Evolutionary conservation across 1,140 invertebrate genomes (phyloP), one percentile per base, ranked within the genome.

Genomic region (Rhopalosiphum maidis): DNA sequence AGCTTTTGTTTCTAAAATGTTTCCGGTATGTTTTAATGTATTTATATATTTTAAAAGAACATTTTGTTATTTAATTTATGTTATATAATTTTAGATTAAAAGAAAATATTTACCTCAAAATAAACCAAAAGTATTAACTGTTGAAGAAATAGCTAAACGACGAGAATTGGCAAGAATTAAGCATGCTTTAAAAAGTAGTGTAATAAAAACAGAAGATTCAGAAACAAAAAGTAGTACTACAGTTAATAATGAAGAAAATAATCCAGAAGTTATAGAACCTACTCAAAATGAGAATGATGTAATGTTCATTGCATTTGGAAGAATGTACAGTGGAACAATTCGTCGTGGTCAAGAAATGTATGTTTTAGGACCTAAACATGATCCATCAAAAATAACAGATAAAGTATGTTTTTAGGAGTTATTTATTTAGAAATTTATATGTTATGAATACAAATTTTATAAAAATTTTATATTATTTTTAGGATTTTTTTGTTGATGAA

Each of bases 1-100:
- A 95, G 97, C 98, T 89, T 99, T 98, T 95, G 97, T 99, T 93
- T 99, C 99, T 8, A 99, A 99, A 96, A 98, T 99, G 98, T 98
- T 98, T 96, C 96, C 97, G 93, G 96, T 97, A n/a, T 43, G 82
- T 93, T 46, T 22, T 68, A 43, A 18, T n/a, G 21, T 43, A 30
- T 43, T 46, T 25, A 90, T 43, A 60, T 55, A 1, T n/a, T 54
- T 55, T 93, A 90, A 93, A 23, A 86, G 37, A 51, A 51, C 2
- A 51, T 89, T 30, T 54, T 91, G 15, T 51, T 54, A 55, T 46
- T 93, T 87, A 30, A 30, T 94, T 93, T 91, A 5, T 93, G 82
- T 86, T 93, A 35, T 85, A 86, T 91, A 22, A 68, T 41, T 92
- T 54, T 55, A 93, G 91, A 93, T 93, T 54, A 97, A 97, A 94